phyloP scores from a whole-genome alignment of 1,140 invertebrate genomes.

The Plectrocnemia conspersa region DNA sequence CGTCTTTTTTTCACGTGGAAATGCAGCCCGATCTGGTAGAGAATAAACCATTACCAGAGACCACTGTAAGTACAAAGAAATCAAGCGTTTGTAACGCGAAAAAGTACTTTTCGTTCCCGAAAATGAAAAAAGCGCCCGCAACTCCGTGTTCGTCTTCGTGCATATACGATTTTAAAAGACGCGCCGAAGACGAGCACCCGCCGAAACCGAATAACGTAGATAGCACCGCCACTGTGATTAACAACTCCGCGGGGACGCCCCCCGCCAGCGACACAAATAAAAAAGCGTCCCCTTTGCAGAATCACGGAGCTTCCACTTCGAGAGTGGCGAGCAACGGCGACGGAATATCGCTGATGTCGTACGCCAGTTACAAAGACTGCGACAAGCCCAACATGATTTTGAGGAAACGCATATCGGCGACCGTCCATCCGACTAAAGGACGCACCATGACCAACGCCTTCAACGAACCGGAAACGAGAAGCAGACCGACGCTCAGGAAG shows the following conservation, averaged over 20 bases:
- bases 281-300: slow-evolving; percentile 19
- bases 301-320: background rate
- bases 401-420: slow-evolving; percentile 32
- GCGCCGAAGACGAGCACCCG: slow-evolving; percentile 1
- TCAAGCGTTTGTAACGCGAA: slow-evolving; percentile 22
- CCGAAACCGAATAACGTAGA: slow-evolving; percentile 18
- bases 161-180: slow-evolving; percentile 14
- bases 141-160: slow-evolving; percentile 19
- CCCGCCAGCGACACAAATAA: slow-evolving; percentile 2
- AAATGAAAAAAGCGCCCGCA: slow-evolving; percentile 4
- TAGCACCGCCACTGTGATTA: slow-evolving; percentile 5
- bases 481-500: slow-evolving; percentile 7
- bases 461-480: slow-evolving; percentile 18
- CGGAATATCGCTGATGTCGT: slow-evolving; percentile 16
- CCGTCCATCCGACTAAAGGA: slow-evolving; percentile 30
- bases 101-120: slow-evolving; percentile 20
- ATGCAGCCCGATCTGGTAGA: slow-evolving; percentile 31
- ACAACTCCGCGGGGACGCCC: slow-evolving; percentile 9
- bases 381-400: slow-evolving; percentile 34
- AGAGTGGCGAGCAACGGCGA: slow-evolving; percentile 15
- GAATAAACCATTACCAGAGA: slow-evolving; percentile 19
- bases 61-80: slow-evolving; percentile 33
- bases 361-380: slow-evolving; percentile 7
- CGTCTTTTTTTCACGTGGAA: slow-evolving; percentile 16
- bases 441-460: slow-evolving; percentile 26